Percentiles rank a stretch among this genome's conserved stretches.
Evolutionary conservation across 2,888 invertebrate genomes (phyloP).

Genomic region (Leucophenga montana): DNA sequence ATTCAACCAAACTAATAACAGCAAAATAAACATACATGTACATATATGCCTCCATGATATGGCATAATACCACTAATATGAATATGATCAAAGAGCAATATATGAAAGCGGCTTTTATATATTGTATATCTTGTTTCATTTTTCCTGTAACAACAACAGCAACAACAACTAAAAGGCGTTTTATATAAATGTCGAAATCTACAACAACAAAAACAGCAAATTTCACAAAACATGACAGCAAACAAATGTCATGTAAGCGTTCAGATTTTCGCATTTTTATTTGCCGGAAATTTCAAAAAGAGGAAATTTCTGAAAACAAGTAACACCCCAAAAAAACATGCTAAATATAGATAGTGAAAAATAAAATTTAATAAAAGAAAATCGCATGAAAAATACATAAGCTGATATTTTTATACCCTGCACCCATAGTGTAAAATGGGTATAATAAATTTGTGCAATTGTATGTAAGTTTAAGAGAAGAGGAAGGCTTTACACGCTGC

Average conservation of each 20-base stretch:
- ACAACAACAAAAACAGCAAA: constrained; percentile 2
- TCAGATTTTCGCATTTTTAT: constrained; percentile 58
- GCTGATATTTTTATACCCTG: neutral
- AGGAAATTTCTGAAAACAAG: constrained; percentile 30
- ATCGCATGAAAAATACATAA: constrained; percentile 24
- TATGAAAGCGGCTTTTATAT: neutral
- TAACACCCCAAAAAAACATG: constrained; percentile 30
- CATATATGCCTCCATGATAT: too few relatives aligned
- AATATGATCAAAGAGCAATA: neutral
- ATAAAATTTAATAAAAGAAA: constrained; percentile 4
- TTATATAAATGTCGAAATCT: constrained; percentile 14
- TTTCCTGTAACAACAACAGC: too few relatives aligned
- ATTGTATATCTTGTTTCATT: neutral
- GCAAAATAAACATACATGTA: too few relatives aligned
- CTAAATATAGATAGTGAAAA: constrained; percentile 32
- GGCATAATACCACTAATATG: neutral
- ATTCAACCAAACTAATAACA: too few relatives aligned
- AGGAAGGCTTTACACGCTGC: too few relatives aligned
- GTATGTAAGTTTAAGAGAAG: too few relatives aligned
- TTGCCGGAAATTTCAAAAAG: constrained; percentile 49
- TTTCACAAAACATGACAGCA: constrained; percentile 54
- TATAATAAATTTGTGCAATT: too few relatives aligned
- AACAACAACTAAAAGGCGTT: neutral
- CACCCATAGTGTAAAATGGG: too few relatives aligned
- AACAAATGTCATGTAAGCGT: constrained; percentile 61